Evolutionary conservation across 1,140 invertebrate genomes (phyloP).

Genomic region (Dinoponera quadriceps): DNA sequence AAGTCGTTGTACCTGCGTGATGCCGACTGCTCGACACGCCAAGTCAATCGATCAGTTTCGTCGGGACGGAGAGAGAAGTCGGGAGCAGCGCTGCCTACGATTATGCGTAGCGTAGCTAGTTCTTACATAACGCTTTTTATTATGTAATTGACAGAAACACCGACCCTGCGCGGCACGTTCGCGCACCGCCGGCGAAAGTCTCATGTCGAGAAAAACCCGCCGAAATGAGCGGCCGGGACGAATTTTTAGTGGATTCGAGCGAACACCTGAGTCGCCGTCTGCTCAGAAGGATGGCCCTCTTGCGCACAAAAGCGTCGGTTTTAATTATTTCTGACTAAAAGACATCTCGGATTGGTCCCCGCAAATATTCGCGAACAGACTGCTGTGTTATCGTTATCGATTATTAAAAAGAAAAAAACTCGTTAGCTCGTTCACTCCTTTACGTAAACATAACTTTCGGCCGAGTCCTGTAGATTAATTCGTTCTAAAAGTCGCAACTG

Average conservation of each 20-base stretch:
- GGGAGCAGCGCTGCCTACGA: constrained; percentile 69
- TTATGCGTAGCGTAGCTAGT: constrained; percentile 81
- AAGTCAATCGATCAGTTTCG: constrained; percentile 68
- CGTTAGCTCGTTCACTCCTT: too few species aligned
- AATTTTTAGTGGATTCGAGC: constrained; percentile 40
- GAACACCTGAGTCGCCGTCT: background rate
- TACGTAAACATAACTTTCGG: too few species aligned
- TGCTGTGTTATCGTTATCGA: too few species aligned
- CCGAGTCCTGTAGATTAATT: too few species aligned
- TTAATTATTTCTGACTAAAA: background rate
- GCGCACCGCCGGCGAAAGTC: constrained; percentile 66
- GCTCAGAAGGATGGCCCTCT: background rate
- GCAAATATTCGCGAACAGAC: too few species aligned
- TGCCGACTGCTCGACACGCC: constrained; percentile 37
- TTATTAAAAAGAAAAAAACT: too few species aligned
- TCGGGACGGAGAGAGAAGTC: constrained; percentile 44
- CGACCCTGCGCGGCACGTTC: constrained; percentile 71
- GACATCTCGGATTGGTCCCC: too few species aligned
- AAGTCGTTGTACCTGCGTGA: constrained; percentile 12
- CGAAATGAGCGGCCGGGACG: constrained; percentile 14
- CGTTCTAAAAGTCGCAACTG: too few species aligned
- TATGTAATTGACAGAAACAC: constrained; percentile 84
- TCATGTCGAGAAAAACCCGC: constrained; percentile 35
- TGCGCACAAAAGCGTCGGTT: background rate
- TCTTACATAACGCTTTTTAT: constrained; percentile 85